Evolutionary conservation across 2,888 invertebrate genomes (phyloP).

Genomic region (Cataglyphis altisquamis): DNA sequence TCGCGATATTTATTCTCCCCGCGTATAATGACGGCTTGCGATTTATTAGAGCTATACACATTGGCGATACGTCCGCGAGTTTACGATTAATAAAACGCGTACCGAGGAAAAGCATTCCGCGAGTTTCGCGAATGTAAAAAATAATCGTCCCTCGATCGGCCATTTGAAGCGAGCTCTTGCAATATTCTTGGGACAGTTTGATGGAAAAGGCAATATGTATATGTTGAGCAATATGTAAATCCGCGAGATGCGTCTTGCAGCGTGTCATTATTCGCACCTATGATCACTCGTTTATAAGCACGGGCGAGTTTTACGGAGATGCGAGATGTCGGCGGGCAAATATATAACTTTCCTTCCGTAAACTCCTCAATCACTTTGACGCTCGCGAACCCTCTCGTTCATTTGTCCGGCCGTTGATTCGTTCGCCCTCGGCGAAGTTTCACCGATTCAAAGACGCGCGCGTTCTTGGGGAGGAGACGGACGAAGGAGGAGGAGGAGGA

Average conservation of each 20-base stretch:
- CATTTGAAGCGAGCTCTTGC: not conserved
- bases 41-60: constrained; percentile 36
- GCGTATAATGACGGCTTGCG: constrained; percentile 31
- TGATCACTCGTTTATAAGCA: not conserved
- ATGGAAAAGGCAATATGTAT: constrained; percentile 11
- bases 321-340: constrained; percentile 10
- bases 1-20: constrained; percentile 15
- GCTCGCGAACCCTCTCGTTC: constrained; percentile 60
- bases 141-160: not conserved
- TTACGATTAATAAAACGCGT: constrained; percentile 42
- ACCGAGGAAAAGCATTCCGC: not conserved
- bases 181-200: constrained; percentile 22
- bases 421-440: constrained; percentile 72
- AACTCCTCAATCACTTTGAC: constrained; percentile 68
- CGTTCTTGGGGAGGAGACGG: constrained; percentile 44
- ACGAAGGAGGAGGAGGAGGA: not conserved
- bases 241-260: not conserved
- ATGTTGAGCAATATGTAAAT: not conserved
- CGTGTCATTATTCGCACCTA: constrained; percentile 3
- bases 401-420: constrained; percentile 73
- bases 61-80: constrained; percentile 1
- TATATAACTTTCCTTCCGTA: constrained; percentile 58
- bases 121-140: not conserved
- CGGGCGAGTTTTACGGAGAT: not conserved
- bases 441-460: constrained; percentile 70